Percentiles rank a stretch among this genome's conserved stretches.
phyloP scores from a whole-genome alignment of 2,113 vertebrate genomes.

The Platanista minor region DNA sequence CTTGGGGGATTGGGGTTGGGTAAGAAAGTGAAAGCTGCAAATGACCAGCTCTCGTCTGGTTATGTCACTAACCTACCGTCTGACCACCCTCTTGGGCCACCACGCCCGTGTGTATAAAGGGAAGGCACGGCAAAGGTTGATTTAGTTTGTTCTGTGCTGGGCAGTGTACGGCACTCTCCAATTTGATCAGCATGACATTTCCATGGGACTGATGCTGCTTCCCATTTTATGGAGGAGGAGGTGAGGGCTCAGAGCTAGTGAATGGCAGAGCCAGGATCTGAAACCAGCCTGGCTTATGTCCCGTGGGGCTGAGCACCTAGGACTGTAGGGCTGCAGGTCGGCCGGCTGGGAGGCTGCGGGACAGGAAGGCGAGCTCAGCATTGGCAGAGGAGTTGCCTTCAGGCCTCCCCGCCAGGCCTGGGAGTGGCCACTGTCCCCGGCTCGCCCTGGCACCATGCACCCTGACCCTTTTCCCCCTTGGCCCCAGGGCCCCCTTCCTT shows the following conservation, averaged over 20 bases:
- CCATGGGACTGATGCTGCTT: neutral
- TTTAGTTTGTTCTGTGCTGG: fast-evolving
- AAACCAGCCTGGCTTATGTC: neutral
- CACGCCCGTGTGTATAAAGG: fast-evolving
- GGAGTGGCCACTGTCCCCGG: neutral
- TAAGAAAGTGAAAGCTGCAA: neutral
- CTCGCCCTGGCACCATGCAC: neutral
- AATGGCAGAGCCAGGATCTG: neutral
- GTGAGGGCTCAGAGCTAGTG: neutral
- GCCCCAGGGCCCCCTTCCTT: neutral
- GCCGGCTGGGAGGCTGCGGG: fast-evolving
- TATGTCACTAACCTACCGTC: neutral
- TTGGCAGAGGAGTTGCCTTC: neutral
- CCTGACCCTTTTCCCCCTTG: neutral
- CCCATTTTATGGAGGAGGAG: neutral
- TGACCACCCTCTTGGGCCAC: neutral
- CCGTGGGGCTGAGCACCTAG: neutral
- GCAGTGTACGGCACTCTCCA: fast-evolving
- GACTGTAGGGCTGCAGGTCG: neutral
- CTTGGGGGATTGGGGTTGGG: neutral
- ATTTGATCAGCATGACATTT: fast-evolving
- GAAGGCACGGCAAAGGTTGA: fast-evolving
- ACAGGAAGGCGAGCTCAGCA: fast-evolving
- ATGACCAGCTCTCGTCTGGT: fast-evolving
- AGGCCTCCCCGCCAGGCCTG: neutral